A percentile compares a stretch with the other conserved stretches of the same genome.
phyloP scores from a whole-genome alignment of 1,140 invertebrate species.

The Thalassaphorura encarpata region DNA sequence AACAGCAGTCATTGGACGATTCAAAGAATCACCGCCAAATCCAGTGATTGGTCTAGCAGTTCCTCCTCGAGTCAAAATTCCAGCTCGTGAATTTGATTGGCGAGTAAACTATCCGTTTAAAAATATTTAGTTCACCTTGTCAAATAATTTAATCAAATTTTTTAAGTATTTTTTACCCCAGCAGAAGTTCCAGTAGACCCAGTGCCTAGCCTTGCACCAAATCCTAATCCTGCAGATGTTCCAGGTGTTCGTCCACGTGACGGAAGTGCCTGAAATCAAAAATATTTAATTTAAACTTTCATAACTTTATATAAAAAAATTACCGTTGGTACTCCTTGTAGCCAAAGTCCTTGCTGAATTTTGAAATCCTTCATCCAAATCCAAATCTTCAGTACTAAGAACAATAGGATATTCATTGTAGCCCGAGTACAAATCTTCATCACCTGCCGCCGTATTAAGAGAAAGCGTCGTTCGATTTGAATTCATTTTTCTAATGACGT shows the following conservation, averaged over 20 bases:
- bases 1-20: conserved; percentile 90
- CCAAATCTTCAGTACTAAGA: conserved; percentile 52
- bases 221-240: conserved; percentile 36
- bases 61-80: conserved; percentile 19
- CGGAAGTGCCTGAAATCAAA: not conserved
- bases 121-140: not conserved
- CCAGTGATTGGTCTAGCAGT: conserved; percentile 32
- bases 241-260: conserved; percentile 10
- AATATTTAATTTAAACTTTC: too few relatives aligned
- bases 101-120: conserved; percentile 21
- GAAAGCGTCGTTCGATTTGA: not conserved
- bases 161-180: conserved; percentile 38
- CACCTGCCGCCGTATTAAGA: conserved; percentile 22
- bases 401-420: conserved; percentile 56
- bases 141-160: not conserved
- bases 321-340: conserved; percentile 25
- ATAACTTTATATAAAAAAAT: too few relatives aligned
- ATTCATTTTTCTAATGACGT: too few relatives aligned
- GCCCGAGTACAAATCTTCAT: conserved; percentile 55
- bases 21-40: conserved; percentile 32
- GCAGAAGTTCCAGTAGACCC: conserved; percentile 44
- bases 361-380: conserved; percentile 51
- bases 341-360: conserved; percentile 41
- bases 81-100: conserved; percentile 19
- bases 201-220: conserved; percentile 40